Conservation (phyloP, 2,888 invertebrate species). For the Diarsia brunnea region DNA sequence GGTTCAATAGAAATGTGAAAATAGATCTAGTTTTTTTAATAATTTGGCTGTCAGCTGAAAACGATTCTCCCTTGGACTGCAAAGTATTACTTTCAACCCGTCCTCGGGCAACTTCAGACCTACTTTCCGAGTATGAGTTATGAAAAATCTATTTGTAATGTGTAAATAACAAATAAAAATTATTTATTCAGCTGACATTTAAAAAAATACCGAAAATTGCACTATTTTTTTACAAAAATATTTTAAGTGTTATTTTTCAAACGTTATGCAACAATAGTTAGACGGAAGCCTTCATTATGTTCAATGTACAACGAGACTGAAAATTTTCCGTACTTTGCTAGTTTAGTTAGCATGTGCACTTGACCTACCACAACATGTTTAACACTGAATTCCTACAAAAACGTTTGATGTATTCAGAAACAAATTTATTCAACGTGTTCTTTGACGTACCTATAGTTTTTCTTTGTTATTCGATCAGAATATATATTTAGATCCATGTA, state of each 20-base stretch:
- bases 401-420: conserved; percentile 17
- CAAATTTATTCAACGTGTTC: conserved; percentile 1
- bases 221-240: not conserved
- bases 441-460: not conserved
- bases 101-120: too few species aligned
- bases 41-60: too few species aligned
- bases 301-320: not conserved
- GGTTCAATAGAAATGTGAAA: too few species aligned
- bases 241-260: not conserved
- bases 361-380: conserved; percentile 41
- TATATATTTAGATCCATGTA: conserved; percentile 31
- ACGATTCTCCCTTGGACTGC: too few species aligned
- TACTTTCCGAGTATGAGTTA: too few species aligned
- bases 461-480: conserved; percentile 25
- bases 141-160: not conserved
- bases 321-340: not conserved
- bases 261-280: not conserved
- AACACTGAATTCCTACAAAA: not conserved
- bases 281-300: not conserved
- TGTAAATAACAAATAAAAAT: not conserved
- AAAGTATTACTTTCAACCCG: too few species aligned
- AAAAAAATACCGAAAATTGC: not conserved
- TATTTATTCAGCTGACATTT: not conserved
- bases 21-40: too few species aligned
- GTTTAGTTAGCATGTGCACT: conserved; percentile 9